Conservation (phyloP, 1,140 invertebrate species). For the Aphelenchoides fujianensis region DNA sequence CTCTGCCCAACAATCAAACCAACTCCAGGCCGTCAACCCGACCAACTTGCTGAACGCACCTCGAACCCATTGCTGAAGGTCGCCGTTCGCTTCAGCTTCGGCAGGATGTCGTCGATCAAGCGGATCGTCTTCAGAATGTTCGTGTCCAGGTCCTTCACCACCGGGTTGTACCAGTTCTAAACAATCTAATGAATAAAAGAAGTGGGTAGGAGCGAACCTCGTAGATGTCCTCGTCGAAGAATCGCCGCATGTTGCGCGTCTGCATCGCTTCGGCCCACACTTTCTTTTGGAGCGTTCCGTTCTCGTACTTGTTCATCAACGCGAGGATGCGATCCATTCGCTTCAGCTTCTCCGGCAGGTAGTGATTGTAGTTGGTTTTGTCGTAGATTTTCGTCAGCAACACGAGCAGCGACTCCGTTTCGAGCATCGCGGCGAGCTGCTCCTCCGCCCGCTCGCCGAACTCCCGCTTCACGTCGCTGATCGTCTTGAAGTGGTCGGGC, state of each 20-base stretch:
- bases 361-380: conserved; percentile 39
- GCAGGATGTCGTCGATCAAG: conserved; percentile 48
- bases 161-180: conserved; percentile 53
- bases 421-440: conserved; percentile 26
- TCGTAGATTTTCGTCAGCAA: conserved; percentile 37
- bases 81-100: conserved; percentile 25
- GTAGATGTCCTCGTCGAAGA: conserved; percentile 61
- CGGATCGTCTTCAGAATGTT: conserved; percentile 48
- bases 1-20: no score
- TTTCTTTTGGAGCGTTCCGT: conserved; percentile 45
- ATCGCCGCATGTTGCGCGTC: conserved; percentile 57
- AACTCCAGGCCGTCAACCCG: no score
- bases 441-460: conserved; percentile 51
- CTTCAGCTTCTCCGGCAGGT: conserved; percentile 37
- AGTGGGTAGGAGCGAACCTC: conserved; percentile 36
- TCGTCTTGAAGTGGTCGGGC: conserved; percentile 45
- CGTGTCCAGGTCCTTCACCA: conserved; percentile 55
- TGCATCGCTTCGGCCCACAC: conserved; percentile 61
- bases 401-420: conserved; percentile 21
- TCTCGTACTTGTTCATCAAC: conserved; percentile 53
- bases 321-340: conserved; percentile 55
- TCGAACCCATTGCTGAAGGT: conserved; percentile 44
- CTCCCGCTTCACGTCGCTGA: conserved; percentile 50
- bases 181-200: neutral
- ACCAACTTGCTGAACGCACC: conserved; percentile 36